Percentiles rank a stretch among this genome's conserved stretches.
Conservation (phyloP, 2,888 invertebrate genomes). For the Diploptera punctata region DNA sequence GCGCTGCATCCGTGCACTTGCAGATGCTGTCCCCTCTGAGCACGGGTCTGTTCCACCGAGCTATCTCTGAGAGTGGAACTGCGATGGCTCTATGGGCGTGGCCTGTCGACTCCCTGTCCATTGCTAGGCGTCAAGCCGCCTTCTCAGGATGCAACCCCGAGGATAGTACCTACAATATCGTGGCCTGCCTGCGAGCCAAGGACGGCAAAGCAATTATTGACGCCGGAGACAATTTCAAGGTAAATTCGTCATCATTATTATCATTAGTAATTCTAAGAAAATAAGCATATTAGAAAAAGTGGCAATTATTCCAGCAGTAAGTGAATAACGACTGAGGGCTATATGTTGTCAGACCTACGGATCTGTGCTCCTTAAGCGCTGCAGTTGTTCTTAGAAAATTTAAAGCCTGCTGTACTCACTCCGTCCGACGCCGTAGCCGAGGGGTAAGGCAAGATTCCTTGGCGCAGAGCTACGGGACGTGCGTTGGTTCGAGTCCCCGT, state of each 20-base stretch:
- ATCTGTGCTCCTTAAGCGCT: too few species aligned
- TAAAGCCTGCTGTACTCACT: too few species aligned
- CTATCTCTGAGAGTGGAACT: conserved; percentile 78
- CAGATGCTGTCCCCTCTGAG: conserved; percentile 33
- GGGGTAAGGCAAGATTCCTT: too few species aligned
- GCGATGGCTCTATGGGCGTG: conserved; percentile 67
- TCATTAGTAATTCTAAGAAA: not conserved
- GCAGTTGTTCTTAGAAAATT: too few species aligned
- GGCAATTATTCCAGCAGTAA: not conserved
- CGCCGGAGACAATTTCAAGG: conserved; percentile 57
- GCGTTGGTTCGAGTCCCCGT: too few species aligned
- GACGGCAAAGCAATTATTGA: conserved; percentile 53
- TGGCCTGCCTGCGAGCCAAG: conserved; percentile 55
- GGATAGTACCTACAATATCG: conserved; percentile 50
- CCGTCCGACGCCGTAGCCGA: too few species aligned
- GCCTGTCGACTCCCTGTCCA: conserved; percentile 25
- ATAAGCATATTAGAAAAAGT: not conserved
- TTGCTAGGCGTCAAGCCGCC: conserved; percentile 53
- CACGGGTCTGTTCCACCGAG: conserved; percentile 68
- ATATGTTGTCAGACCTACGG: too few species aligned
- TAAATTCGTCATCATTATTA: conserved; percentile 40
- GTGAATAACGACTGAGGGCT: too few species aligned
- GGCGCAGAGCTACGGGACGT: too few species aligned
- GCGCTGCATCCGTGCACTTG: conserved; percentile 27
- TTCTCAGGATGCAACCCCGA: conserved; percentile 54